phyloP scores from a whole-genome alignment of 2,113 vertebrate species.

The Climacteris rufus region DNA sequence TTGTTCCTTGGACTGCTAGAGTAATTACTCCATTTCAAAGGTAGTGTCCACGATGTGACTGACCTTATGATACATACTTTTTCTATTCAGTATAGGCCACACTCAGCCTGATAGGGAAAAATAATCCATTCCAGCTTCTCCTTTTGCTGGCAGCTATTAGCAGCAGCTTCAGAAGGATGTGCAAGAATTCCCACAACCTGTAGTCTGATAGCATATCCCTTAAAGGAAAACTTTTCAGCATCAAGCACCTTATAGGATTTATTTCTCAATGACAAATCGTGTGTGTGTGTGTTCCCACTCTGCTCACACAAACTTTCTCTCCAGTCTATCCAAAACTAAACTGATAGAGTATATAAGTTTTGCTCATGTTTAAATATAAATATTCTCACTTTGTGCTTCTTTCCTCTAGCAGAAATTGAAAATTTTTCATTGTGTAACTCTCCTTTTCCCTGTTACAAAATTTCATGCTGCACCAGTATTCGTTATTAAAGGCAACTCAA shows the following conservation, averaged over 20 bases:
- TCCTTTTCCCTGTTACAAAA: neutral
- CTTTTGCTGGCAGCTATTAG: neutral
- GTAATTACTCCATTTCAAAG: neutral
- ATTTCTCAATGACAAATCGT: neutral
- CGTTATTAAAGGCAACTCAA: neutral
- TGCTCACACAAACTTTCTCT: neutral
- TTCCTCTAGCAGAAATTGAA: neutral
- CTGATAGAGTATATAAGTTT: neutral
- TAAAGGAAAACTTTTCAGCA: neutral
- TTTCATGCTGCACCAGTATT: neutral
- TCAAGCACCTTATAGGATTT: neutral
- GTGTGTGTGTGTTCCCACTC: neutral
- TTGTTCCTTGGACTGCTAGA: neutral
- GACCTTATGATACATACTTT: neutral
- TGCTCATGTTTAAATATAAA: neutral
- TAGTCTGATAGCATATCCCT: neutral
- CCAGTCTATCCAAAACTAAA: neutral
- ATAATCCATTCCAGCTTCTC: neutral
- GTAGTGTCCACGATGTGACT: neutral
- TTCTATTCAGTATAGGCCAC: neutral
- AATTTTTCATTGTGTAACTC: neutral
- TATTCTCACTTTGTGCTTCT: neutral
- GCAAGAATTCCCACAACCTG: neutral
- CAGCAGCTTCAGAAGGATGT: neutral
- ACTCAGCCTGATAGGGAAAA: neutral